phyloP scores from a whole-genome alignment of 1,140 invertebrate genomes.

The Cheumatopsyche charites region DNA sequence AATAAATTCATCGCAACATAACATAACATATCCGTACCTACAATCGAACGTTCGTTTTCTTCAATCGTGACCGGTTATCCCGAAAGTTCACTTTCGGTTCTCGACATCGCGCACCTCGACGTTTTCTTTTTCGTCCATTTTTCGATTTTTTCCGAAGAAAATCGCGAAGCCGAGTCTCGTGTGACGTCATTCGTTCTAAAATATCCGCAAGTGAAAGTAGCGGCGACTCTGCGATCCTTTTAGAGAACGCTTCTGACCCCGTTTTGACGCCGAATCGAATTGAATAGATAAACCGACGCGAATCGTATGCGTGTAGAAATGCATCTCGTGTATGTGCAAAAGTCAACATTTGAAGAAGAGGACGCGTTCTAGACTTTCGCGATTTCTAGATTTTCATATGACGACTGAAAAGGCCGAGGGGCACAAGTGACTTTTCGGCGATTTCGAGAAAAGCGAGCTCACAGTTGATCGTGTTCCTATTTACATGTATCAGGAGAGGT shows the following conservation, averaged over 20 bases:
- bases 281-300: too few relatives aligned
- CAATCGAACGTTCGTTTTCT: neutral
- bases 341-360: too few relatives aligned
- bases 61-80: conserved; percentile 5
- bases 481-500: too few relatives aligned
- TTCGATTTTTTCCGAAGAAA: neutral
- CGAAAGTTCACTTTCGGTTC: conserved; percentile 3
- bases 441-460: too few relatives aligned
- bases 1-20: too few relatives aligned
- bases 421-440: too few relatives aligned
- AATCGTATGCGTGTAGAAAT: too few relatives aligned
- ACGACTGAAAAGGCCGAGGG: too few relatives aligned
- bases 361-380: too few relatives aligned
- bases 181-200: conserved; percentile 14
- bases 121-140: neutral
- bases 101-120: neutral
- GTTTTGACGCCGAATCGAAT: neutral
- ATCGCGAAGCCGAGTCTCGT: neutral
- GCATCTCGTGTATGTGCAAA: conserved; percentile 13
- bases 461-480: too few relatives aligned
- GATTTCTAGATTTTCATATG: too few relatives aligned
- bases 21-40: too few relatives aligned
- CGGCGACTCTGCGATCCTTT: conserved; percentile 13
- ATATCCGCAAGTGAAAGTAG: conserved; percentile 19
- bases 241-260: neutral